These are phyloP conservation scores for Andrena minutula DNA, from an alignment of 2,888 invertebrate species.

Conservation along the genomic window DNA sequence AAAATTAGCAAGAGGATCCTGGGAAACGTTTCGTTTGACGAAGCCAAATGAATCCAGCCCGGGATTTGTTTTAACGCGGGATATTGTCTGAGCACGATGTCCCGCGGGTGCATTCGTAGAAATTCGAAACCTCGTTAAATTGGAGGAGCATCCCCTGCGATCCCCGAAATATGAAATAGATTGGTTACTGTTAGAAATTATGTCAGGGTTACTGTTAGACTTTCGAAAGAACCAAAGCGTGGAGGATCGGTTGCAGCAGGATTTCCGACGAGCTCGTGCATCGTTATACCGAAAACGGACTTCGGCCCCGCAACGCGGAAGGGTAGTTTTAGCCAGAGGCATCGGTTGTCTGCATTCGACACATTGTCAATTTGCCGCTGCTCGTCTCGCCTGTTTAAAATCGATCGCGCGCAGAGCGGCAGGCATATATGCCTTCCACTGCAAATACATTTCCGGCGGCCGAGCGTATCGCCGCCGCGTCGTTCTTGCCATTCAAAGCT, in stretches of 20 bases:
- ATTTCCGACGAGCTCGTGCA: neutral
- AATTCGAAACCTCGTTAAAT: too few relatives aligned
- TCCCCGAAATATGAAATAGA: too few relatives aligned
- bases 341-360: conserved; percentile 82
- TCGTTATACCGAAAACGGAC: conserved; percentile 56
- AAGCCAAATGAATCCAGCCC: conserved; percentile 12
- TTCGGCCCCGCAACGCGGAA: conserved; percentile 54
- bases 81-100: neutral
- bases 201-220: too few relatives aligned
- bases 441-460: conserved; percentile 62
- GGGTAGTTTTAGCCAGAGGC: conserved; percentile 79
- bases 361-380: conserved; percentile 82
- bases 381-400: conserved; percentile 80
- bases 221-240: neutral
- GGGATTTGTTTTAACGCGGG: neutral
- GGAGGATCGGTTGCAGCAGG: neutral
- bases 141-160: too few relatives aligned
- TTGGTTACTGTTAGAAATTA: too few relatives aligned
- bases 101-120: too few relatives aligned
- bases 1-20: conserved; percentile 50
- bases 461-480: conserved; percentile 49
- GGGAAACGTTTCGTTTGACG: conserved; percentile 18
- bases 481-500: conserved; percentile 37
- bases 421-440: conserved; percentile 65
- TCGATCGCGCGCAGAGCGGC: conserved; percentile 76